Base-by-base conservation (phyloP, 2,888 invertebrate species). In the Griposia aprilina region DNA sequence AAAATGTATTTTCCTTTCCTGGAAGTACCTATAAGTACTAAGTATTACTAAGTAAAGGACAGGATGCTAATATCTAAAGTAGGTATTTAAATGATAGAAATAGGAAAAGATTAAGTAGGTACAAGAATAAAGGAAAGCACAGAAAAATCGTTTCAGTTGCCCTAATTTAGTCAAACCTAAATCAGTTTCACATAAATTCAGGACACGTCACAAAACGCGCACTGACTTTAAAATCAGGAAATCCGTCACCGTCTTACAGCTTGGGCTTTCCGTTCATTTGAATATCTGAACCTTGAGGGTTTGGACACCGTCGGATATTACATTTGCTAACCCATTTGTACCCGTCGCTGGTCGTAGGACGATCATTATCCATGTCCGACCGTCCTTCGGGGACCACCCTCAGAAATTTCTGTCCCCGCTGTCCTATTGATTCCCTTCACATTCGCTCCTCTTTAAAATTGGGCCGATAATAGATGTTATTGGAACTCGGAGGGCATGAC, bases 311-410 rank as follows among this genome's bases (percentile, higher is more conserved):
- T 92, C 96, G 96, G 96, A 96, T 96, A 96, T 97, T 97, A 95
- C 96, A 96, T 96, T 96, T 94, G 96, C 95, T 95, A 94, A 94
- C 93, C 95, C 96, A 97, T 96, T 97, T 97, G 96, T 97, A 96
- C 91, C 95, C 96, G 96, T 96, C 93, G 92, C 91, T 92, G 93
- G 94, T 92, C 92, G 93, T 92, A 91, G 92, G 91, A 93, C 93
- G 93, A 96, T 96, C 96, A 96, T 96, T 96, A 96, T 96, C 95
- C 95, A 89, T 95, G 96, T 95, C 94, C 92, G 93, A 91, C 93
- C 92, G 90, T 93, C 91, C 95, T 93, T 94, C 86, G 81, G 94
- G 94, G 94, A 93, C 91, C 89, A 89, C 94, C 94, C 94, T 92
- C 90, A 93, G 93, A 93, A 93, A 94, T 93, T 92, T 84, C 77